Evolutionary conservation across 2,888 invertebrate genomes (phyloP), one percentile per base, ranked within the genome.

Genomic region (Brachycybe producta): DNA sequence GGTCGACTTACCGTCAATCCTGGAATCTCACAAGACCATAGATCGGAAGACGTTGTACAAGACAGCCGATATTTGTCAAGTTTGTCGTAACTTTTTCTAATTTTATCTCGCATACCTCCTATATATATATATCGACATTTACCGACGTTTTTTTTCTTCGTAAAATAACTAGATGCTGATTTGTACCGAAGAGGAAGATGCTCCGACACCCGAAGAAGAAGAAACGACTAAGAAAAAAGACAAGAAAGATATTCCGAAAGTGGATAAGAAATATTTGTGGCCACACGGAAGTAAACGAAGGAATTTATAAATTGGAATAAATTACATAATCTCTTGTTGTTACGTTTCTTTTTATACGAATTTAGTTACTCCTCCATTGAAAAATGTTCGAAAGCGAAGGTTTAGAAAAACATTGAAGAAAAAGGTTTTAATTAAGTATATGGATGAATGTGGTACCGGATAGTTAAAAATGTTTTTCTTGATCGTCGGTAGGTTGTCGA

Each of bases 31-130:
- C 50, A 98, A 98, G 71, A 94, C 94, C 0, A 86, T 95, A 49
- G 98, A 98, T 65, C 81, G 78, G 55, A 97, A 94, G 68, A 92
- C 86, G 61, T 88, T 97, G 61, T 98, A 97, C 65, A 98, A 98
- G 73, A 88, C 94, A 1, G 91, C 94, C 0, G 97, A 98, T 67
- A 79, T 98, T 55, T 87, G 87, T 61, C 97, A 95, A 74, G 77
- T 80, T 63, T 59, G 27, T 34, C n/a, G 49, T 3, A 35, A 35
- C 5, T 5, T 35, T 11, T n/a, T 32, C 11, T 11, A 32, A 11
- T 11, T 32, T 32, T 32, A n/a, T n/a, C n/a, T n/a, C n/a, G n/a
- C n/a, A n/a, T n/a, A n/a, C n/a, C n/a, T n/a, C n/a, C n/a, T n/a
- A n/a, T n/a, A n/a, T n/a, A n/a, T n/a, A n/a, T n/a, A n/a, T n/a